A percentile compares a stretch with the other conserved stretches of the same genome.
Conservation (phyloP, 2,797 vertebrate genomes). For the Myioborus miniatus region DNA sequence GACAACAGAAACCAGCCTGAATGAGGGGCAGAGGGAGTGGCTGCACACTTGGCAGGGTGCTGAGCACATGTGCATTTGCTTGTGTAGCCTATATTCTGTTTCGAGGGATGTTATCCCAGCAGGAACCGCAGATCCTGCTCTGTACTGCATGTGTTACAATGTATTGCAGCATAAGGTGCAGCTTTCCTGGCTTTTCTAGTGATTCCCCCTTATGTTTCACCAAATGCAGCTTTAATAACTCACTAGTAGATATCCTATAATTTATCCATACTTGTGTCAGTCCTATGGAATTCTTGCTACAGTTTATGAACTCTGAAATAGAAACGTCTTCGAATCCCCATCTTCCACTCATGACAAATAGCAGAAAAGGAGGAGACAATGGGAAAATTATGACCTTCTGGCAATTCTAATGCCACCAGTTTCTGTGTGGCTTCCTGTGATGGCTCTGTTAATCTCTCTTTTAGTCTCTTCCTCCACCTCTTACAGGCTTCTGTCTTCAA, state of each 20-base stretch:
- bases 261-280: neutral
- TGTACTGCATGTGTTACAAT: neutral
- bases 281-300: neutral
- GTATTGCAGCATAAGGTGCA: neutral
- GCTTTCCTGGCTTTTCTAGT: neutral
- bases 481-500: conserved; percentile 89
- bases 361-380: neutral
- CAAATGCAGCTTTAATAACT: neutral
- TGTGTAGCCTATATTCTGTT: neutral
- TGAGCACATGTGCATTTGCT: neutral
- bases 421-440: conserved; percentile 58
- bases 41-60: neutral
- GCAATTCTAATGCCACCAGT: conserved; percentile 10
- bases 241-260: neutral
- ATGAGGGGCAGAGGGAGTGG: neutral
- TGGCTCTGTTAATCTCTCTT: conserved; percentile 84
- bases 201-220: neutral
- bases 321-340: neutral
- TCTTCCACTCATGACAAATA: neutral
- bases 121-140: neutral
- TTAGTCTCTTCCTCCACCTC: conserved; percentile 86
- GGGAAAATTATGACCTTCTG: neutral
- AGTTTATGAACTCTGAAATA: neutral
- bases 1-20: neutral
- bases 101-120: neutral